Percentiles rank a stretch among this genome's conserved stretches.
phyloP scores from a whole-genome alignment of 92 coral and sea anemone genomes.

The Montipora capitata region DNA sequence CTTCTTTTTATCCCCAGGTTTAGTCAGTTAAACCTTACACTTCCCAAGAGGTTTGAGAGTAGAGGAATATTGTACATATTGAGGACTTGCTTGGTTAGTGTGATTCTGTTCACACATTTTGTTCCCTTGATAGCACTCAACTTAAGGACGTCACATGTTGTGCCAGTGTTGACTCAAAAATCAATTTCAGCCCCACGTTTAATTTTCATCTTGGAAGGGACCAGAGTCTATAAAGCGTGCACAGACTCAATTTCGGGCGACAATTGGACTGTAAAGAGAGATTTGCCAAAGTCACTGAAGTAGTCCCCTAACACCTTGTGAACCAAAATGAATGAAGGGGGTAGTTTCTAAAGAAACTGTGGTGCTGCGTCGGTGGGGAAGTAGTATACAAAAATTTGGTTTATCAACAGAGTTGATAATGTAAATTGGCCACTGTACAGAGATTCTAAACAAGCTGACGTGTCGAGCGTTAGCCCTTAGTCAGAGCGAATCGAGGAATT shows the following conservation, averaged over 20 bases:
- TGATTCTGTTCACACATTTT: not conserved
- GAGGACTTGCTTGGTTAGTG: conserved; percentile 9
- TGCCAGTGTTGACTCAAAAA: conserved; percentile 44
- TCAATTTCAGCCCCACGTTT: not conserved
- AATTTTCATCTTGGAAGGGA: not conserved
- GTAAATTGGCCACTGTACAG: too few relatives aligned
- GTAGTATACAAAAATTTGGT: too few relatives aligned
- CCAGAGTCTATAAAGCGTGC: not conserved
- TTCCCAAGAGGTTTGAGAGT: conserved; percentile 22
- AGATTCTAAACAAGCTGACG: too few relatives aligned
- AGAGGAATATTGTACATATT: conserved; percentile 49
- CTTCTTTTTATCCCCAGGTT: not conserved
- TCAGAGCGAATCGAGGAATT: too few relatives aligned
- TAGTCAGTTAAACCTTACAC: not conserved
- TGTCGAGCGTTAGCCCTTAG: too few relatives aligned
- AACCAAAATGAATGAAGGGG: too few relatives aligned
- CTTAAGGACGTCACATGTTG: conserved; percentile 30
- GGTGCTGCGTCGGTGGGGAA: too few relatives aligned
- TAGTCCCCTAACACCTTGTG: not conserved
- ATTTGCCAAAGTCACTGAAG: conserved; percentile 44
- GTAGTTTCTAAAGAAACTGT: too few relatives aligned
- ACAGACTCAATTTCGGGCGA: conserved; percentile 25
- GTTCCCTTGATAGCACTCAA: conserved; percentile 10
- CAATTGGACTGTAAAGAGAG: conserved; percentile 28
- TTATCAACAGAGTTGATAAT: too few relatives aligned